Conservation (phyloP, 2,888 invertebrate genomes). For the Apamea epomidion region DNA sequence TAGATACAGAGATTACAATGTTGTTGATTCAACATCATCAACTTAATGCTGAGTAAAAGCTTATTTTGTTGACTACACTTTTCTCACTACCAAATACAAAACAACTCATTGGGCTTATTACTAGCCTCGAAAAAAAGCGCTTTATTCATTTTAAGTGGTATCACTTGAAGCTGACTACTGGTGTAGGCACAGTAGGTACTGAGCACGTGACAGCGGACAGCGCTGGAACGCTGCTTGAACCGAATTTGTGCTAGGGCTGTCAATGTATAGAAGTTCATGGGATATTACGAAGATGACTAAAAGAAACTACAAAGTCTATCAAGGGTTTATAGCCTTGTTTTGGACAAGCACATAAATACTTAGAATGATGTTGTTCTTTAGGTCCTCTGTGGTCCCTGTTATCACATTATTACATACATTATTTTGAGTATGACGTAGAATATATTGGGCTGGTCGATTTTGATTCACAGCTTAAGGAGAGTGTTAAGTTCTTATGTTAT, state of each 20-base stretch:
- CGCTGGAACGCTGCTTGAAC: constrained; percentile 26
- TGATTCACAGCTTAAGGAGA: neutral
- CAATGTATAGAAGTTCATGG: neutral
- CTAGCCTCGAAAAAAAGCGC: neutral
- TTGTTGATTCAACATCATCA: neutral
- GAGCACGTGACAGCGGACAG: constrained; percentile 48
- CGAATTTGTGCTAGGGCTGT: constrained; percentile 47
- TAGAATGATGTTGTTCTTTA: neutral
- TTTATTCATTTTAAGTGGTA: constrained; percentile 3
- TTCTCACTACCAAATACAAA: neutral
- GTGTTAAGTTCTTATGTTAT: too few relatives aligned
- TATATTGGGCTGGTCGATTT: neutral
- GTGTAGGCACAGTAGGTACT: constrained; percentile 31
- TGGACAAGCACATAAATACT: neutral
- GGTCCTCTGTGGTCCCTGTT: neutral
- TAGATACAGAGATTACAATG: too few relatives aligned
- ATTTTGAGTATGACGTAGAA: neutral
- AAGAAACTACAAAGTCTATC: neutral
- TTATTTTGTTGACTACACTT: neutral
- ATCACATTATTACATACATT: too few relatives aligned
- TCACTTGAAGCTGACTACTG: constrained; percentile 62
- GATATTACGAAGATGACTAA: neutral
- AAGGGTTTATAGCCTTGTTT: neutral
- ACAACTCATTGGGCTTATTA: neutral
- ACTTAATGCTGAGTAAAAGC: neutral